A percentile compares a stretch with the other conserved stretches of the same genome.
Evolutionary conservation across 2,888 invertebrate genomes (phyloP).

Genomic region (Athetis lepigone): DNA sequence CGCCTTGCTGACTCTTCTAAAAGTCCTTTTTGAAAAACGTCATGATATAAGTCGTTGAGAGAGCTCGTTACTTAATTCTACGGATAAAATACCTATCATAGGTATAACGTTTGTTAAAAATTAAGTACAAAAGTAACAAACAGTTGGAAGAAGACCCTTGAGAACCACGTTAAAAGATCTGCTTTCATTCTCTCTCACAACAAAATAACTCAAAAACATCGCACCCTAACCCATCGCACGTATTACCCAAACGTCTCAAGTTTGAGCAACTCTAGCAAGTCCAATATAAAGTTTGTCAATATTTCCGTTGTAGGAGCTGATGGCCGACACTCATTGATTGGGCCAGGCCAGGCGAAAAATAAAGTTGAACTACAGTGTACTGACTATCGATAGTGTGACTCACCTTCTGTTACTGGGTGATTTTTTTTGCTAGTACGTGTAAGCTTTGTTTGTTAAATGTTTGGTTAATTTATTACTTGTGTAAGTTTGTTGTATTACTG

Average conservation of each 20-base stretch:
- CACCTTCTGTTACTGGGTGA: constrained; percentile 14
- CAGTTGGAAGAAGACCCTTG: too few relatives aligned
- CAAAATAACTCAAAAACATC: too few relatives aligned
- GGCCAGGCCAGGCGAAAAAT: constrained; percentile 80
- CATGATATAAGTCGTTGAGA: too few relatives aligned
- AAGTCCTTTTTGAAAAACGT: too few relatives aligned
- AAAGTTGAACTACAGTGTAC: constrained; percentile 75
- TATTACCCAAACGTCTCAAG: constrained; percentile 58
- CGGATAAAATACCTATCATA: too few relatives aligned
- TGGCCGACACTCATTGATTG: constrained; percentile 83
- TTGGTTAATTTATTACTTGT: too few relatives aligned
- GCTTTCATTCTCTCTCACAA: neutral
- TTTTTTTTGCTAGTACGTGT: constrained; percentile 5
- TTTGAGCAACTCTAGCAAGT: constrained; percentile 71
- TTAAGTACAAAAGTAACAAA: too few relatives aligned
- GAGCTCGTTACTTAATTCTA: too few relatives aligned
- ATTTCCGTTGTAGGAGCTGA: constrained; percentile 80
- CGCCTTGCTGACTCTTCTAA: too few relatives aligned
- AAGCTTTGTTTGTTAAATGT: neutral
- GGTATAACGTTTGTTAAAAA: too few relatives aligned
- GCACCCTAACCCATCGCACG: constrained; percentile 54
- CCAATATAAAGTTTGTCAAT: constrained; percentile 87
- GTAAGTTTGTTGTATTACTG: too few relatives aligned
- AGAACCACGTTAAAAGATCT: too few relatives aligned
- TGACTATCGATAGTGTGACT: constrained; percentile 44